phyloP scores from a whole-genome alignment of 2,888 invertebrate genomes.

The Clostera curtula region DNA sequence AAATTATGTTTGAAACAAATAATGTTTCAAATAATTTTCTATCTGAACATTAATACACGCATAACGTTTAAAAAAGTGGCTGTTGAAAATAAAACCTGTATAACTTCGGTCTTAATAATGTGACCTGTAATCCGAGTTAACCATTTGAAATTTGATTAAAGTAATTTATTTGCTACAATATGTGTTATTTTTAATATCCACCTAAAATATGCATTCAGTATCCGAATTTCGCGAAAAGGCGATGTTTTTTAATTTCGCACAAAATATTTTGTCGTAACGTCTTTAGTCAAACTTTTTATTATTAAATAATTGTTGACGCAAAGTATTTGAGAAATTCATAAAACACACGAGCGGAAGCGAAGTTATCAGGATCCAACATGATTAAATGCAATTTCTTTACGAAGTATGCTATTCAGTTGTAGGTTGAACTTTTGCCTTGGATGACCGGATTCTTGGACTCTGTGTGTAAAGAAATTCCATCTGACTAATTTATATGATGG shows the following conservation, averaged over 20 bases:
- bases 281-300: constrained; percentile 43
- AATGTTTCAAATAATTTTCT: too few relatives aligned
- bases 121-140: too few relatives aligned
- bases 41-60: too few relatives aligned
- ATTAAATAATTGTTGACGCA: constrained; percentile 64
- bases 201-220: too few relatives aligned
- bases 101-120: too few relatives aligned
- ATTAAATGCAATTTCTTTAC: constrained; percentile 70
- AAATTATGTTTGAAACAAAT: too few relatives aligned
- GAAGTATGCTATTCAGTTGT: constrained; percentile 55
- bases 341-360: constrained; percentile 50
- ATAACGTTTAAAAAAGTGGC: too few relatives aligned
- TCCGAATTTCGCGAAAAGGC: constrained; percentile 14
- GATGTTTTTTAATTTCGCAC: constrained; percentile 40
- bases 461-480: constrained; percentile 29
- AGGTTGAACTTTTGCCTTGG: constrained; percentile 52
- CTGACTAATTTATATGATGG: too few relatives aligned
- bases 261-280: constrained; percentile 52
- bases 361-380: constrained; percentile 61
- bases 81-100: too few relatives aligned
- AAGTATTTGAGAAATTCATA: constrained; percentile 57
- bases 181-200: too few relatives aligned
- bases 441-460: constrained; percentile 39
- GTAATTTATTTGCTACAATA: too few relatives aligned
- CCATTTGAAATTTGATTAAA: too few relatives aligned